Conservation (phyloP, 1,140 invertebrate species). For the Drosophila arizonae region DNA sequence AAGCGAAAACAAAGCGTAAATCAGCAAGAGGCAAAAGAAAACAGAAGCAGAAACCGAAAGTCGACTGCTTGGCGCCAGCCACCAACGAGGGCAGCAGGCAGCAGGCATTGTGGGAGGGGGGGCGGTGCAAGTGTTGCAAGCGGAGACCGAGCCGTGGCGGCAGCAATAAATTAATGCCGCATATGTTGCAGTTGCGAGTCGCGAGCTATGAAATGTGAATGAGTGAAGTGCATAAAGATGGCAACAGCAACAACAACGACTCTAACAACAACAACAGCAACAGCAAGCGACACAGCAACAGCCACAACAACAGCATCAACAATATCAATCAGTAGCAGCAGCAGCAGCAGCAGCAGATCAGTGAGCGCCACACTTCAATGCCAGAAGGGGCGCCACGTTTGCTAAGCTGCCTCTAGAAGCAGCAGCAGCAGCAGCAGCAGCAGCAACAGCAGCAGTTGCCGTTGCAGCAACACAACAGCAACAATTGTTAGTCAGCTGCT, state of each 20-base stretch:
- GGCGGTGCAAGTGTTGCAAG: neutral
- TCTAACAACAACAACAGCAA: slow-evolving; percentile 4
- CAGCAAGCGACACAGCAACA: slow-evolving; percentile 3
- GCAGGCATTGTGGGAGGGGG: neutral
- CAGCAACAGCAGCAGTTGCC: slow-evolving; percentile 13
- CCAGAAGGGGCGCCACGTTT: slow-evolving; percentile 23
- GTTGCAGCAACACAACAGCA: slow-evolving; percentile 1
- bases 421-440: slow-evolving; percentile 20
- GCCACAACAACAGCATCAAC: neutral
- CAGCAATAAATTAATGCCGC: neutral
- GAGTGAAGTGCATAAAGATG: slow-evolving; percentile 25
- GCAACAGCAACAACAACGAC: slow-evolving; percentile 28
- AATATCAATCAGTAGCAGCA: slow-evolving; percentile 8
- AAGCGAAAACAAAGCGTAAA: slow-evolving; percentile 40
- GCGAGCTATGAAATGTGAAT: slow-evolving; percentile 27
- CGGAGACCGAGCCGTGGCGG: neutral
- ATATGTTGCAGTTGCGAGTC: slow-evolving; percentile 34
- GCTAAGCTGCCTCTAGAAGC: slow-evolving; percentile 25
- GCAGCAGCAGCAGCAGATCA: slow-evolving; percentile 16
- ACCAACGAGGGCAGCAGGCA: neutral
- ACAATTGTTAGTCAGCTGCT: slow-evolving; percentile 16
- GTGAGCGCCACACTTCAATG: slow-evolving; percentile 35
- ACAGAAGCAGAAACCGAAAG: slow-evolving; percentile 21
- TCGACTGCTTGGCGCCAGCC: slow-evolving; percentile 23
- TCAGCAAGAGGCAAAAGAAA: slow-evolving; percentile 19